Evolutionary conservation across 1,140 invertebrate species (phyloP), one percentile per base, ranked within the genome.

Genomic region (Brachionus asplanchnoidis): DNA sequence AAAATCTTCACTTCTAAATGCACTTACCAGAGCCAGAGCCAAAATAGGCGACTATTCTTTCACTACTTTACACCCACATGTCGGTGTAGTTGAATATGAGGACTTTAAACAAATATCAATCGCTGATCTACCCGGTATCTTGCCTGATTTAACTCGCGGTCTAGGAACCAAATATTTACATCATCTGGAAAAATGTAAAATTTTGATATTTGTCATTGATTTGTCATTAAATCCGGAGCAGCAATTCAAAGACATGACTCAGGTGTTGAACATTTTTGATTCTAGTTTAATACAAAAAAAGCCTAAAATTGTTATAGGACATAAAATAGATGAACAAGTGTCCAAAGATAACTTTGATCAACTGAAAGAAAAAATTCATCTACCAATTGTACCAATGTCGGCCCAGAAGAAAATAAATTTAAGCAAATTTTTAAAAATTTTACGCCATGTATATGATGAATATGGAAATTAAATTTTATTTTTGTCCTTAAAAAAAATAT

Each of bases 1-100:
- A 1, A 99, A 99, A 91, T 97, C 95, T 86, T 96, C 97, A 0
- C 89, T 99, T 42, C 91, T 99, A 0, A 92, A 95, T 86, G 94
- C 96, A 0, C 92, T 99, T 75, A 94, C 95, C 0, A 90, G 97
- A 85, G 97, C 97, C 0, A 92, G 94, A 83, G 97, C 97, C 0
- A 96, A 97, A 89, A 94, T 99, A 6, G 97, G 97, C 0, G 91
- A 95, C 0, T 98, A 99, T 91, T 95, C 97, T 1, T 98, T 99
- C 88, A 99, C 97, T 14, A 99, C 97, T 0, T 89, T 98, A 0
- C 93, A 93, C 85, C 97, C 97, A 0, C 92, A 98, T 88, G 91
- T 99, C 36, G 97, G 97, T 75, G 94, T 96, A 87, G 92, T 99
- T 1, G 92, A 94, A n/a, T 99, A 96, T 89, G 94, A 95, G 86